Evolutionary conservation across 1,140 invertebrate species (phyloP).

Genomic region (Tenebrio molitor): DNA sequence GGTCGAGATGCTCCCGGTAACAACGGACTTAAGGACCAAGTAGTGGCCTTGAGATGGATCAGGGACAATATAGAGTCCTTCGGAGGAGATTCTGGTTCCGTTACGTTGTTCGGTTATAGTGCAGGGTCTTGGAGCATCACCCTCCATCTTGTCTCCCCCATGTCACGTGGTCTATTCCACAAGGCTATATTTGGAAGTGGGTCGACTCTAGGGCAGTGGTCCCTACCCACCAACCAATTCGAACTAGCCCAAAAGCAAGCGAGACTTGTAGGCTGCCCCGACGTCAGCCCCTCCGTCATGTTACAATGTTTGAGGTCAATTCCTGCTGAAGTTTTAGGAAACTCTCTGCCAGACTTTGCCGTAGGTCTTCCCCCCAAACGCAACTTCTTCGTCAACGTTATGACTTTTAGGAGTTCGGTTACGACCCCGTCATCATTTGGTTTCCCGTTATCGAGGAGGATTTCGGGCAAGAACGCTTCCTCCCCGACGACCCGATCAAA

Average conservation of each 20-base stretch:
- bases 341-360: constrained; percentile 68
- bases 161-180: constrained; percentile 78
- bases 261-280: constrained; percentile 74
- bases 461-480: constrained; percentile 77
- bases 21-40: constrained; percentile 82
- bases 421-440: constrained; percentile 75
- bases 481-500: constrained; percentile 72
- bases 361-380: too few relatives aligned
- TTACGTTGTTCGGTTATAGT: constrained; percentile 79
- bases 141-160: constrained; percentile 78
- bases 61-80: constrained; percentile 78
- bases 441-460: constrained; percentile 77
- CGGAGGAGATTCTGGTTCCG: constrained; percentile 78
- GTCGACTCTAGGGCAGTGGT: constrained; percentile 73
- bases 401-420: constrained; percentile 68
- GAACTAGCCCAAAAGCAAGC: constrained; percentile 77
- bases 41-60: constrained; percentile 79
- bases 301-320: constrained; percentile 74
- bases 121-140: constrained; percentile 76
- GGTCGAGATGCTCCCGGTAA: constrained; percentile 77
- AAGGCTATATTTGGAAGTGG: constrained; percentile 77
- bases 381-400: not conserved
- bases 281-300: constrained; percentile 69
- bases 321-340: constrained; percentile 69
- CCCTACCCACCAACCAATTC: constrained; percentile 69